Evolutionary conservation across 2,888 invertebrate genomes (phyloP), one percentile per base, ranked within the genome.

Genomic region (Pristionchus mayeri): DNA sequence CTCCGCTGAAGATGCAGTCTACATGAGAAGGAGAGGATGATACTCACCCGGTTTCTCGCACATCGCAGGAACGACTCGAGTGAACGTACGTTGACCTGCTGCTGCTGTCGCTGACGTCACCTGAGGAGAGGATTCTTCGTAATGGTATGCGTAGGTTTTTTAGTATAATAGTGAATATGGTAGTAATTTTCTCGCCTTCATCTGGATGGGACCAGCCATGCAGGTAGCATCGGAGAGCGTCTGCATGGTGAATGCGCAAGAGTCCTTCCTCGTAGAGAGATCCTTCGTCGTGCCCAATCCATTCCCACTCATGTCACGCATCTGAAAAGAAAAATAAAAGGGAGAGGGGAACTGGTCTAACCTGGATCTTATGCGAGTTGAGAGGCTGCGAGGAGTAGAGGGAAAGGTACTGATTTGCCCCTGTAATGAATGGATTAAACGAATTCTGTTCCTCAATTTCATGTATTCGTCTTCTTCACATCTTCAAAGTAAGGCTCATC

Each of bases 11-110:
- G 6, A 67, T 27, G 18, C 18, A 67, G 7, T n/a, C n/a, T 4
- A 18, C 30, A 21, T 27, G 52, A 13, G 2, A 44, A 79, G 13
- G 13, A 44, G 13, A 13, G 6, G 44, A 44, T 44, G 7, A 44
- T 9, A 1, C 81, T 44, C 24, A 82, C 81, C 81, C 21, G 81
- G 81, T 44, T 24, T 40, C 48, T 82, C 81, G 40, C 81, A 82
- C 44, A 82, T 50, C 6, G 44, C 48, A 7, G 81, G 81, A 30
- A 82, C 37, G 13, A 63, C 48, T 48, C 81, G n/a, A 0, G 81
- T 52, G 44, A 52, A 63, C 16, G 48, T 40, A 16, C 44, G 7
- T 9, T 24, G 24, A 18, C 81, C 81, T 9, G 44, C 48, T 9
- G 57, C 63, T 9, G 27, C 18, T 0, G 30, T 37, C n/a, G 81